Evolutionary conservation across 2,113 vertebrate species (phyloP).

Genomic region (Otolemur garnettii): DNA sequence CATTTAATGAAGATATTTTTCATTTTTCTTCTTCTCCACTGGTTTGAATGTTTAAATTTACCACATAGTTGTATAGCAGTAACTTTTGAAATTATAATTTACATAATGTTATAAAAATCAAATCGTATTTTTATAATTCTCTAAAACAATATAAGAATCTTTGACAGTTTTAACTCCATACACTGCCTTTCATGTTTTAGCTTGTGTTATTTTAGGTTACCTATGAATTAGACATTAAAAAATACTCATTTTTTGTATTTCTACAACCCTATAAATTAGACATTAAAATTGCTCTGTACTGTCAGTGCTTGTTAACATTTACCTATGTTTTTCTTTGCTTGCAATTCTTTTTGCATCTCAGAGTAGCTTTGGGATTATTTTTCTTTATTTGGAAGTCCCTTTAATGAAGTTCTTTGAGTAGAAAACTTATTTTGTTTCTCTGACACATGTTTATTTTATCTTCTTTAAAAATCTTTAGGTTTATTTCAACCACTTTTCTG

Average conservation of each 20-base stretch:
- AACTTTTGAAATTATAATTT: not conserved
- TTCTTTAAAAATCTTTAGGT: conserved; percentile 41
- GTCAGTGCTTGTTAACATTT: not conserved
- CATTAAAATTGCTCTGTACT: not conserved
- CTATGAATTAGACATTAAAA: not conserved
- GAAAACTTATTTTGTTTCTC: conserved; percentile 43
- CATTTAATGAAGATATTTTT: not conserved
- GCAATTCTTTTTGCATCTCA: not conserved
- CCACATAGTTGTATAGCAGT: not conserved
- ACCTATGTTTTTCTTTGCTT: not conserved
- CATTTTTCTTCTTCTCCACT: not conserved
- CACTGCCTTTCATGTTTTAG: not conserved
- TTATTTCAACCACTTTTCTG: conserved; percentile 6
- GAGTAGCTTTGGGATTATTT: not conserved
- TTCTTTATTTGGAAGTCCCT: conserved; percentile 20
- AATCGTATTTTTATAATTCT: not conserved
- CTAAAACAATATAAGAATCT: not conserved
- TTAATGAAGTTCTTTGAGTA: conserved; percentile 34
- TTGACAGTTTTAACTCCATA: not conserved
- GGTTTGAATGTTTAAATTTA: not conserved
- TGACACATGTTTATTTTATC: conserved; percentile 53
- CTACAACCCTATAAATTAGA: not conserved
- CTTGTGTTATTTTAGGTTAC: not conserved
- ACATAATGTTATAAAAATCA: not conserved
- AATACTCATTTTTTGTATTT: not conserved